Percentiles rank a stretch among this genome's conserved stretches.
Evolutionary conservation across 2,113 vertebrate genomes (phyloP).

Genomic region (Axis porcinus): DNA sequence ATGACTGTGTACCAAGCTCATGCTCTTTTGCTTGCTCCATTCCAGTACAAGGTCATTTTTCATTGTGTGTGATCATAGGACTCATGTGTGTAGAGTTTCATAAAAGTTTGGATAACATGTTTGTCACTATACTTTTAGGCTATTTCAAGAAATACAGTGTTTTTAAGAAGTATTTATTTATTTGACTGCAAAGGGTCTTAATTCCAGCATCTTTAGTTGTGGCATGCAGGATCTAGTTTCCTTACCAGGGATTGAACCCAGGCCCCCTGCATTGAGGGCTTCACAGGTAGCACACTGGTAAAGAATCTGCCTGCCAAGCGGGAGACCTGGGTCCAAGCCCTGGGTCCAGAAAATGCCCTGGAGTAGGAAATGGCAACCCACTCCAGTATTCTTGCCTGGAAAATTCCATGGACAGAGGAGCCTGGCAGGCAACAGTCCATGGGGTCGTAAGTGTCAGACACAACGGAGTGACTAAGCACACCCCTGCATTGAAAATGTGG

Average conservation of each 20-base stretch:
- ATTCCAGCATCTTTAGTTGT: neutral
- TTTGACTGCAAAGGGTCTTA: neutral
- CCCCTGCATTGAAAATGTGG: neutral
- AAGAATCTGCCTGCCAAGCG: neutral
- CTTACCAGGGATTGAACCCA: neutral
- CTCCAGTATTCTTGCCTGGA: neutral
- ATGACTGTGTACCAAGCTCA: neutral
- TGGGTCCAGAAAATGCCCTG: neutral
- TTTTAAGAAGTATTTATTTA: neutral
- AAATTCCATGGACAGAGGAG: neutral
- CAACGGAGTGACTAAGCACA: neutral
- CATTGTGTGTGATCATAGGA: neutral
- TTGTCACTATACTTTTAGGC: neutral
- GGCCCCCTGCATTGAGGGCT: neutral
- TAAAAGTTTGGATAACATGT: neutral
- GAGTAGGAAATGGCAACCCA: neutral
- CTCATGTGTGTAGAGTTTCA: neutral
- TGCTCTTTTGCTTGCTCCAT: neutral
- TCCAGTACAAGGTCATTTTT: neutral
- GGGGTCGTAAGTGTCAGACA: neutral
- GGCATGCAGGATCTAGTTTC: neutral
- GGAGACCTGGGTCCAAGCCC: neutral
- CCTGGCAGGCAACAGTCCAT: neutral
- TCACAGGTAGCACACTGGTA: neutral
- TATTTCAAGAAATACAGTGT: neutral